Conservation (phyloP, 2,113 vertebrate species). For the Xiphias gladius region DNA sequence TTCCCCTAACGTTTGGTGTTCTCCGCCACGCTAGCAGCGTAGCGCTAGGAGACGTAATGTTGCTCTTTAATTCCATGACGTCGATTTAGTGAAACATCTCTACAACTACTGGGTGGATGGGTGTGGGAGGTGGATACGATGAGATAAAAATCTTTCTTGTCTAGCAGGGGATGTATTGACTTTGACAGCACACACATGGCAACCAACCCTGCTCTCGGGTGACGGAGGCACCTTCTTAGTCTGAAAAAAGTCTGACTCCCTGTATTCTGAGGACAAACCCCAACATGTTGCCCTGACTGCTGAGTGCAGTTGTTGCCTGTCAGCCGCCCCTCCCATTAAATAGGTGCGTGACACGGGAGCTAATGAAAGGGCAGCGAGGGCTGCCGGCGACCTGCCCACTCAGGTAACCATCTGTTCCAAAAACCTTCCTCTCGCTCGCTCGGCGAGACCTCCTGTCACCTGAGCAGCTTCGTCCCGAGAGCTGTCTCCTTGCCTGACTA, state of each 20-base stretch:
- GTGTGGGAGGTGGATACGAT: too few species aligned
- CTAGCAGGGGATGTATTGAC: slow-evolving; percentile 3
- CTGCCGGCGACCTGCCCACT: slow-evolving; percentile 7
- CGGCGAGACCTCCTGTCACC: slow-evolving; percentile 39
- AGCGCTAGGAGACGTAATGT: too few species aligned
- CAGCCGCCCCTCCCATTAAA: slow-evolving; percentile 22
- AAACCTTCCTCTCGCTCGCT: slow-evolving; percentile 3
- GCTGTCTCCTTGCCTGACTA: slow-evolving; percentile 34
- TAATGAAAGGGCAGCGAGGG: slow-evolving; percentile 50
- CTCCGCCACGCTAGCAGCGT: too few species aligned
- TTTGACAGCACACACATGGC: slow-evolving; percentile 34
- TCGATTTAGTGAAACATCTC: too few species aligned
- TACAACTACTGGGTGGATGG: background rate
- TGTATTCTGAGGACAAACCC: slow-evolving; percentile 28
- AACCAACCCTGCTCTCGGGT: background rate
- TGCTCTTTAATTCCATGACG: background rate
- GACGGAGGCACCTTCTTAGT: slow-evolving; percentile 2
- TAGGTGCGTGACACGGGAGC: slow-evolving; percentile 38
- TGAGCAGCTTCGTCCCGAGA: slow-evolving; percentile 29
- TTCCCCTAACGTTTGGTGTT: too few species aligned
- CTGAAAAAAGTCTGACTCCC: background rate
- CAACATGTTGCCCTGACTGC: background rate
- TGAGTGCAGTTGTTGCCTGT: slow-evolving; percentile 31
- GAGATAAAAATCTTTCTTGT: background rate
- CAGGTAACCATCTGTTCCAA: slow-evolving; percentile 61